phyloP scores from a whole-genome alignment of 2,113 vertebrate genomes.

The Gymnobelideus leadbeateri region DNA sequence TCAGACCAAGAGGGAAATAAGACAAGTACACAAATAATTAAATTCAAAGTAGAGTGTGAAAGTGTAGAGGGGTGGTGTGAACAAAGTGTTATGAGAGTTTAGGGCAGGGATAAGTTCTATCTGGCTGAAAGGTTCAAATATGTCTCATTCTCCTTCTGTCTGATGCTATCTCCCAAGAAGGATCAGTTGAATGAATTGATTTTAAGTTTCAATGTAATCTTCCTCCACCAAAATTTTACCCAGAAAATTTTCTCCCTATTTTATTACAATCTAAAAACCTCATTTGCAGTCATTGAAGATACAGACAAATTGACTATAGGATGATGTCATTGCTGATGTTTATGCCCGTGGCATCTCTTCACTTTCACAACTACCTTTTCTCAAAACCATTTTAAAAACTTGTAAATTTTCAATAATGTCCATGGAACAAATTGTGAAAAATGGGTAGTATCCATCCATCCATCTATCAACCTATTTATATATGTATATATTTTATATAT shows the following conservation, averaged over 20 bases:
- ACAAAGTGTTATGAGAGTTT: not conserved
- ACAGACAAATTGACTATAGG: conserved; percentile 11
- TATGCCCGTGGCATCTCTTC: conserved; percentile 17
- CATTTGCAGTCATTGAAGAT: conserved; percentile 43
- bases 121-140: conserved; percentile 5
- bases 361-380: conserved; percentile 53
- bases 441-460: not conserved
- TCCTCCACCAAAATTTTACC: not conserved
- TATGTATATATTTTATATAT: no score
- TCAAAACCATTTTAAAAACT: conserved; percentile 60
- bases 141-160: conserved; percentile 1
- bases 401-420: conserved; percentile 53
- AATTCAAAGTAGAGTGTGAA: conserved; percentile 1
- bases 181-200: not conserved
- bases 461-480: not conserved
- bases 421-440: conserved; percentile 59
- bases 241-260: not conserved
- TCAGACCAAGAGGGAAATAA: conserved; percentile 1
- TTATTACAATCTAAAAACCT: conserved; percentile 26
- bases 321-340: conserved; percentile 6
- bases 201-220: not conserved
- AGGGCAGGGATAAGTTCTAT: not conserved
- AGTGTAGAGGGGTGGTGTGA: not conserved
- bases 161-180: not conserved
- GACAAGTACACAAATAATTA: conserved; percentile 1